phyloP scores from a whole-genome alignment of 2,113 vertebrate genomes.

The Eonycteris spelaea region DNA sequence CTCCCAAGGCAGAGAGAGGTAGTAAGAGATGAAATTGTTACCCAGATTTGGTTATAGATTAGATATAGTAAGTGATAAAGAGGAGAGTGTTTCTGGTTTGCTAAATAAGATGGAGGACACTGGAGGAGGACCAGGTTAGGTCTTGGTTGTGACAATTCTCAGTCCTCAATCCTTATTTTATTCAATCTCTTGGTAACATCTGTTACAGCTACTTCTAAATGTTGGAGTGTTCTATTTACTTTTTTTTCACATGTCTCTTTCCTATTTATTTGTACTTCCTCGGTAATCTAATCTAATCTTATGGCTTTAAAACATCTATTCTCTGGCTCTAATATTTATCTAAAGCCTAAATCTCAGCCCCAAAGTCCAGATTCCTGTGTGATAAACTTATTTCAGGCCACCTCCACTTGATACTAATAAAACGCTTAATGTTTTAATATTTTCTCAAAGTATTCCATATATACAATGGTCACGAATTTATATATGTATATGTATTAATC shows the following conservation, averaged over 20 bases:
- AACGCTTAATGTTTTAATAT: background rate
- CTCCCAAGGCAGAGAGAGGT: background rate
- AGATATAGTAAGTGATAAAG: background rate
- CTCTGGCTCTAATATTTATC: background rate
- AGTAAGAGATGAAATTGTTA: background rate
- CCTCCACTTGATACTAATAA: background rate
- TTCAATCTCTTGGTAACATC: background rate
- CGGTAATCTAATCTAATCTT: background rate
- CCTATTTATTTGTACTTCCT: background rate
- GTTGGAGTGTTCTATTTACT: background rate
- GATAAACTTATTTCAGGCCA: background rate
- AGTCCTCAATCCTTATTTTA: background rate
- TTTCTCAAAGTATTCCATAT: background rate
- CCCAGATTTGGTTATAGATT: background rate
- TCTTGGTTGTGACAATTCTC: background rate
- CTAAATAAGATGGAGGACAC: background rate
- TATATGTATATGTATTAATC: background rate
- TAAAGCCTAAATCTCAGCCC: background rate
- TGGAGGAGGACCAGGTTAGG: background rate
- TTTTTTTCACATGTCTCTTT: background rate
- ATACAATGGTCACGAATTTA: background rate
- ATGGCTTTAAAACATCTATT: background rate
- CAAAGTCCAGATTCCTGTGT: background rate
- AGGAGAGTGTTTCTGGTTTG: background rate
- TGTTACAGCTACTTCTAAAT: background rate